Base-by-base conservation (phyloP, 2,113 vertebrate genomes). In the Pteropus alecto region DNA sequence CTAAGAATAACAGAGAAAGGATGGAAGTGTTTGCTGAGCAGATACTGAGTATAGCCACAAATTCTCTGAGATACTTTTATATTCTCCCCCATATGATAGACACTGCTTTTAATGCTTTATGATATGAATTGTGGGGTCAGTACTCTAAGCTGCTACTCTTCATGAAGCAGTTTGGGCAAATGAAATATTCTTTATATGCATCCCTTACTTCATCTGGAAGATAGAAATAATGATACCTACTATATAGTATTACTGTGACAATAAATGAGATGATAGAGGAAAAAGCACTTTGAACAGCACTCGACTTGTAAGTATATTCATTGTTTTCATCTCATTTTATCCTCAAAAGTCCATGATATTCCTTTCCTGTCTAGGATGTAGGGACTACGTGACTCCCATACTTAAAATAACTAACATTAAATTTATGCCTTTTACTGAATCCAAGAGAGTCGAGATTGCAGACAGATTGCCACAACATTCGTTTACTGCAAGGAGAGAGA, bases 131-230 rank as follows among this genome's bases (percentile, higher is more conserved):
- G 0, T 54, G 38, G 33, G 14, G 11, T n/a, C 21, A 73, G 8
- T 92, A 38, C 0, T 87, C 15, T 63, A 46, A 92, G 4, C 61
- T 96, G 8, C 18, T 78, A 28, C 2, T 95, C 30, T 94, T 35
- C 8, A 28, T 26, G 10, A 85, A 73, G 13, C 24, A 46, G 60
- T 90, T 82, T 93, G 30, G 18, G 3, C 13, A 89, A 94, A 22
- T 79, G 3, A 78, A 82, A 90, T 82, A 58, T 15, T 43, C 15
- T 94, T 3, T 73, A 35, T 67, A 28, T n/a, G 5, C 28, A 30
- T 73, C 18, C 24, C 24, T 78, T 74, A 74, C 4, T 91, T 95
- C 58, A n/a, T 91, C 58, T 94, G 35, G n/a, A 81, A 88, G 93
- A 92, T 14, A 33, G 8, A 79, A 82, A 68, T 76, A 5, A 67